phyloP scores from a whole-genome alignment of 2,113 vertebrate genomes.

The Anguilla japonica region DNA sequence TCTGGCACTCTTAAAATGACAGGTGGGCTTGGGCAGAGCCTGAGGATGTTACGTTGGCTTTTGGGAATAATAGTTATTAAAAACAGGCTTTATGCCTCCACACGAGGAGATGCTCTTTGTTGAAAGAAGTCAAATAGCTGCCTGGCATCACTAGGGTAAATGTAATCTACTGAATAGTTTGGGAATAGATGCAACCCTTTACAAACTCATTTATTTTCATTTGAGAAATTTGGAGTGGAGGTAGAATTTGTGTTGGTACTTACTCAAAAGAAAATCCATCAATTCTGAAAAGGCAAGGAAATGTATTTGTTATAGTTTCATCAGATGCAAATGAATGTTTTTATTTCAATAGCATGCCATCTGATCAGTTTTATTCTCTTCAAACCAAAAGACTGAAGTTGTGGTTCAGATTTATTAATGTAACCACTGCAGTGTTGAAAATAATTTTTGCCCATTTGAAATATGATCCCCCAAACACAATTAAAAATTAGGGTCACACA shows the following conservation, averaged over 20 bases:
- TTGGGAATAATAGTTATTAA: too few relatives aligned
- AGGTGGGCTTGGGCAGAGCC: not conserved
- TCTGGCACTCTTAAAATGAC: not conserved
- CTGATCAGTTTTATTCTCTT: not conserved
- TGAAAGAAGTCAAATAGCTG: not conserved
- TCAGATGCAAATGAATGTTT: not conserved
- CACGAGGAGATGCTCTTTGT: not conserved
- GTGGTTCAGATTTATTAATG: not conserved
- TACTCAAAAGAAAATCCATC: constrained; percentile 94
- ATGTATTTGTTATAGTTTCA: constrained; percentile 49
- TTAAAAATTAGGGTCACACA: too few relatives aligned
- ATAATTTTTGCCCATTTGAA: too few relatives aligned
- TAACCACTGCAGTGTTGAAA: too few relatives aligned
- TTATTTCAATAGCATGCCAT: not conserved
- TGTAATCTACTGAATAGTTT: not conserved
- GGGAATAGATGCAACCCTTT: not conserved
- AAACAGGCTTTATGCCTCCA: too few relatives aligned
- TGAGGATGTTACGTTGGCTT: too few relatives aligned
- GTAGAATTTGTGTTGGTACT: constrained; percentile 60
- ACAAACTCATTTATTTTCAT: not conserved
- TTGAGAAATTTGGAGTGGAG: not conserved
- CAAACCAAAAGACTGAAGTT: not conserved
- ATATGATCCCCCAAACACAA: too few relatives aligned
- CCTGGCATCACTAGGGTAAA: too few relatives aligned
- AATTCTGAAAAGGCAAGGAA: constrained; percentile 79